Evolutionary conservation across 2,888 invertebrate species (phyloP).

Genomic region (Anthrax anthrax): DNA sequence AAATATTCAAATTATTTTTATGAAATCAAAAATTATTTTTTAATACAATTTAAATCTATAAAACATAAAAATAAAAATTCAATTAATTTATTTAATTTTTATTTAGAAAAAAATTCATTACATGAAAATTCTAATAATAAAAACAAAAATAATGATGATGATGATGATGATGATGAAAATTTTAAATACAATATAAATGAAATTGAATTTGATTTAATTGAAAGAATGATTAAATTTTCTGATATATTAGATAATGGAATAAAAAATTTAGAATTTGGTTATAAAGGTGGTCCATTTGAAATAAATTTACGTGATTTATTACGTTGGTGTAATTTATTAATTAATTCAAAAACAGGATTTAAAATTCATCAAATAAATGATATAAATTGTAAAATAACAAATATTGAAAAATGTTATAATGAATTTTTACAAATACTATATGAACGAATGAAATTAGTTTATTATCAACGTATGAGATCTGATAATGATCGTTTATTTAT

Average conservation of each 20-base stretch:
- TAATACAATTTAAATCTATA: slow-evolving; percentile 12
- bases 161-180: background rate
- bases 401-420: slow-evolving; percentile 16
- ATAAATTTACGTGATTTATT: slow-evolving; percentile 91
- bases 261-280: slow-evolving; percentile 55
- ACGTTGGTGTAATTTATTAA: slow-evolving; percentile 76
- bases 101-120: background rate
- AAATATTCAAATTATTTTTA: slow-evolving; percentile 25
- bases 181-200: too few relatives aligned
- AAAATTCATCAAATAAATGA: slow-evolving; percentile 25
- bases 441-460: slow-evolving; percentile 56
- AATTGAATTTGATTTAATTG: slow-evolving; percentile 40
- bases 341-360: slow-evolving; percentile 29
- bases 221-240: slow-evolving; percentile 67
- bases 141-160: background rate
- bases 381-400: slow-evolving; percentile 13
- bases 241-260: slow-evolving; percentile 49
- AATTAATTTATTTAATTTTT: slow-evolving; percentile 10
- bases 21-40: slow-evolving; percentile 18
- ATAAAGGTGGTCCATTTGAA: slow-evolving; percentile 85
- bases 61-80: slow-evolving; percentile 9
- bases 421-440: slow-evolving; percentile 25
- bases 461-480: slow-evolving; percentile 75
- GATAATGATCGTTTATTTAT: slow-evolving; percentile 61
- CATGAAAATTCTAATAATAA: background rate